phyloP scores from a whole-genome alignment of 2,113 vertebrate genomes.

The Cryptotis parvus region DNA sequence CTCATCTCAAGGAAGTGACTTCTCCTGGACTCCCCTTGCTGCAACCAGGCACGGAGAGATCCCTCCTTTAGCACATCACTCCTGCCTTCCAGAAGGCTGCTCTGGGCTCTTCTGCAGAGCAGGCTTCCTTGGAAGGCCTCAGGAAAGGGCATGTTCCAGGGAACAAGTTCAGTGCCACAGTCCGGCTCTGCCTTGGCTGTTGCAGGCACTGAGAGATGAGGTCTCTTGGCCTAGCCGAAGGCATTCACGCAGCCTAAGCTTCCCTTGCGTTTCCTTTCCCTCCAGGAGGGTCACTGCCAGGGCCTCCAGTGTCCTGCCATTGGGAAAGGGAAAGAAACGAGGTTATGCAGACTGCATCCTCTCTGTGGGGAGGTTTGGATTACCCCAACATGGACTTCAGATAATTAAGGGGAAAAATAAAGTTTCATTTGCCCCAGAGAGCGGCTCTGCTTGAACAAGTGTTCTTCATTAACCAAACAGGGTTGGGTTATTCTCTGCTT shows the following conservation, averaged over 20 bases:
- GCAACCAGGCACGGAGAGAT: background rate
- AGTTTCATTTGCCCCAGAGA: constrained; percentile 83
- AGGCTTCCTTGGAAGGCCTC: background rate
- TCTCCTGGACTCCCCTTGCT: background rate
- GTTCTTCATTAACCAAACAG: constrained; percentile 68
- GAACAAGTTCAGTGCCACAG: background rate
- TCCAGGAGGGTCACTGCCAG: constrained; percentile 4
- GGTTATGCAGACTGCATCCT: constrained; percentile 75
- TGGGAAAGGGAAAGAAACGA: constrained; percentile 48
- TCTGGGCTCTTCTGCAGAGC: background rate
- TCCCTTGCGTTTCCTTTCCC: background rate
- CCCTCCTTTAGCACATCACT: too few relatives aligned
- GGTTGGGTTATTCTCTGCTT: background rate
- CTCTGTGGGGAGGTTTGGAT: constrained; percentile 86
- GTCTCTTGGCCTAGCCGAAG: background rate
- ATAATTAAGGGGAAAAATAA: constrained; percentile 84
- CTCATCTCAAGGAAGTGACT: too few relatives aligned
- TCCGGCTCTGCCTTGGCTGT: background rate
- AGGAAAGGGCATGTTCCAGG: background rate
- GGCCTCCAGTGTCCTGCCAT: background rate
- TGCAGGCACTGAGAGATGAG: background rate
- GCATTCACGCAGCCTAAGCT: background rate
- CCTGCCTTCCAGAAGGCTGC: background rate
- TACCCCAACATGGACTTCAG: constrained; percentile 84
- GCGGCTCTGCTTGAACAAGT: constrained; percentile 71